Percentiles rank a stretch among this genome's conserved stretches.
Evolutionary conservation across 1,140 invertebrate species (phyloP).

Genomic region (Temnothorax longispinosus): DNA sequence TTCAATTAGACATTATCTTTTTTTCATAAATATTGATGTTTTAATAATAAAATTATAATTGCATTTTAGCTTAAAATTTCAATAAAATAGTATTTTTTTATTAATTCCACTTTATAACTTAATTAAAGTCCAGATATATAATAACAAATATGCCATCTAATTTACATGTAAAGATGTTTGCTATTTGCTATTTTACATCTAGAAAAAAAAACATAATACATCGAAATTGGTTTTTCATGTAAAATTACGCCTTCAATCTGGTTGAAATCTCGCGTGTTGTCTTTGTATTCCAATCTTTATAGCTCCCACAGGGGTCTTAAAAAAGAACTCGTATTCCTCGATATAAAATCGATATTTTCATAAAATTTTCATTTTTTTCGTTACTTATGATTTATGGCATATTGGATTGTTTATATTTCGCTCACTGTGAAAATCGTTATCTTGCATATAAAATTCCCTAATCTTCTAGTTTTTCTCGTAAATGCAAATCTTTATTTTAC

Average conservation of each 20-base stretch:
- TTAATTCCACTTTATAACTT: neutral
- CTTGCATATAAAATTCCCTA: neutral
- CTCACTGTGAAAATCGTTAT: neutral
- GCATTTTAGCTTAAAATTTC: neutral
- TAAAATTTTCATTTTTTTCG: conserved; percentile 31
- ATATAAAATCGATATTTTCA: conserved; percentile 43
- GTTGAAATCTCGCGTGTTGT: neutral
- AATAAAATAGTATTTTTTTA: neutral
- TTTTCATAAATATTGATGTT: neutral
- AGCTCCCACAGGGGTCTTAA: neutral
- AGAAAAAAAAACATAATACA: neutral
- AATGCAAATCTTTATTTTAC: neutral
- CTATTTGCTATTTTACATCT: neutral
- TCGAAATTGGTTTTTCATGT: neutral
- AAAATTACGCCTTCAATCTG: conserved; percentile 13
- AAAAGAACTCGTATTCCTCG: conserved; percentile 6
- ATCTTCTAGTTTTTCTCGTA: neutral
- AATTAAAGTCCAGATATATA: neutral
- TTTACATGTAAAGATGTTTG: neutral
- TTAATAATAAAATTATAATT: neutral
- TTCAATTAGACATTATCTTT: neutral
- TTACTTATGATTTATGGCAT: conserved; percentile 4
- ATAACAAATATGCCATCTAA: neutral
- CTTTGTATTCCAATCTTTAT: conserved; percentile 34
- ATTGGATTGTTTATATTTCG: neutral